Base-by-base conservation (phyloP, 2,888 invertebrate genomes). In the Tuta absoluta region DNA sequence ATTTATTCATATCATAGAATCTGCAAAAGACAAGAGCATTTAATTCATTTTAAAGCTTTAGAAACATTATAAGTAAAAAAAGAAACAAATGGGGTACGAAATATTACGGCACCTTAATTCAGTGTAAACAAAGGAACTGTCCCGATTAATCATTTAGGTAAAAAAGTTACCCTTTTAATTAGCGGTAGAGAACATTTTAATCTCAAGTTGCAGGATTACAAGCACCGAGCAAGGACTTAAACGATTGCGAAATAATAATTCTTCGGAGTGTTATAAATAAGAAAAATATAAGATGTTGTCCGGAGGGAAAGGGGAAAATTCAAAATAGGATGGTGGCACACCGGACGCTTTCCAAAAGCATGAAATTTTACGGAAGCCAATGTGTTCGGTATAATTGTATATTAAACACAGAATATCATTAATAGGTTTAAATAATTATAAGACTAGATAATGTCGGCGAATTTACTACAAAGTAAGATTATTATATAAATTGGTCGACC, bases 221-320 rank as follows among this genome's bases (percentile, higher is more conserved):
- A 84, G 80, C 80, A 86, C 80, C 79, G 85, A 78, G 82, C 87
- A 90, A 89, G 87, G 92, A 91, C 91, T 92, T 91, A 91, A 92
- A 89, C 86, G 91, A 90, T 91, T 91, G 87, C 81, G 80, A 88
- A 87, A 84, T 86, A 91, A 91, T 91, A 92, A 89, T 90, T 91
- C 90, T 91, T 89, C 83, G 63, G 78, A 83, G 85, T 87, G 82
- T 87, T 87, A 89, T 87, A 89, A 90, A 89, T 89, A 87, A 86
- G 85, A 83, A 87, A 85, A 85, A 86, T 85, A 85, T 84, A 85
- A 82, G 76, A 79, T 78, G 77, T 76, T 78, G 76, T 80, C 75
- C 74, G 73, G 71, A 68, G 72, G 73, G 75, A 80, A 81, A 79
- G 80, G 83, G 82, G 80, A 12, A 76, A 74, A 70, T 64, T 69